Percentiles rank a stretch among this genome's conserved stretches.
phyloP scores from a whole-genome alignment of 2,888 invertebrate genomes.

The Drosophila helvetica region DNA sequence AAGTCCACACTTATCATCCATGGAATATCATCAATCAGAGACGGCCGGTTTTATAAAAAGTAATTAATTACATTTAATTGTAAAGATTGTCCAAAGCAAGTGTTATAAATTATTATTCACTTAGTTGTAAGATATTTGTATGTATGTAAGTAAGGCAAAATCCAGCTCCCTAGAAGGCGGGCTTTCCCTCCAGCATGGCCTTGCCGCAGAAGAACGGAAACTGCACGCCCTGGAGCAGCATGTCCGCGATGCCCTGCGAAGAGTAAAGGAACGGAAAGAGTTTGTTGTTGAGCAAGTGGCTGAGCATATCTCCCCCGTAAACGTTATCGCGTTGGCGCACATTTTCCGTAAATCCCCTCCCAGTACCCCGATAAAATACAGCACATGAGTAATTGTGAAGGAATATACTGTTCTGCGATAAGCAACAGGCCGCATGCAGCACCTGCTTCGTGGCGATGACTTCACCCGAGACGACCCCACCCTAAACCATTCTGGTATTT shows the following conservation, averaged over 20 bases:
- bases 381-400: slow-evolving; percentile 55
- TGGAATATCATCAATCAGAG: background rate
- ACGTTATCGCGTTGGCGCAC: background rate
- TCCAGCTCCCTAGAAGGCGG: slow-evolving; percentile 80
- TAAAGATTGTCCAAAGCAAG: slow-evolving; percentile 43
- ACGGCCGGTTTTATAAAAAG: slow-evolving; percentile 41
- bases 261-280: slow-evolving; percentile 10
- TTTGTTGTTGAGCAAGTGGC: background rate
- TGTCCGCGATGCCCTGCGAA: slow-evolving; percentile 87
- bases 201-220: slow-evolving; percentile 89
- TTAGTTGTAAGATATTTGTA: slow-evolving; percentile 39
- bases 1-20: background rate
- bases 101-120: slow-evolving; percentile 51
- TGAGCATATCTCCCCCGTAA: background rate
- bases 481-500: background rate
- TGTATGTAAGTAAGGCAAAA: background rate
- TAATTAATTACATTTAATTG: slow-evolving; percentile 68
- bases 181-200: slow-evolving; percentile 88
- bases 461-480: background rate
- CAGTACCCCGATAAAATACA: slow-evolving; percentile 22
- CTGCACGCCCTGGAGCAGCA: slow-evolving; percentile 88
- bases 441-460: background rate
- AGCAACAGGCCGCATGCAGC: background rate
- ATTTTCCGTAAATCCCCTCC: background rate
- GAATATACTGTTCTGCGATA: background rate